phyloP scores from a whole-genome alignment of 2,888 invertebrate species.

The Agrochola macilenta region DNA sequence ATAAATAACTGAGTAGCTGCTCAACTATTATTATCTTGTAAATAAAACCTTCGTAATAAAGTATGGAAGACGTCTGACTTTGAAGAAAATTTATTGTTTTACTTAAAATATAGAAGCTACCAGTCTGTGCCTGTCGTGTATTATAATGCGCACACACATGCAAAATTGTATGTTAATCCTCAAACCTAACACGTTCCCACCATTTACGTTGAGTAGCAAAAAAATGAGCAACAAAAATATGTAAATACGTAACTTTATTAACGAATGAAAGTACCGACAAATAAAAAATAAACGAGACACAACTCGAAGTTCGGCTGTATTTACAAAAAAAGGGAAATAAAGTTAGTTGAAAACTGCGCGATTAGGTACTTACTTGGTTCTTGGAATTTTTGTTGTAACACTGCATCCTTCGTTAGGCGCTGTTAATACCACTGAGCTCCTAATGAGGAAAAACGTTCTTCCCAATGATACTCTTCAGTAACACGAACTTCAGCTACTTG shows the following conservation, averaged over 20 bases:
- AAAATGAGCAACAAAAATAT: slow-evolving; percentile 56
- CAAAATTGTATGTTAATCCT: slow-evolving; percentile 44
- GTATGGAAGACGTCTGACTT: not conserved
- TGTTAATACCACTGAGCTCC: slow-evolving; percentile 74
- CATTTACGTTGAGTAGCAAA: slow-evolving; percentile 41
- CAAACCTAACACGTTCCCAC: slow-evolving; percentile 46
- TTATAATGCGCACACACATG: slow-evolving; percentile 38
- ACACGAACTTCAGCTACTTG: slow-evolving; percentile 75
- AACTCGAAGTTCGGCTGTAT: slow-evolving; percentile 46
- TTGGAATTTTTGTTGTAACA: slow-evolving; percentile 64
- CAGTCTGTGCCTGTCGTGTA: slow-evolving; percentile 21
- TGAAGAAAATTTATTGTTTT: slow-evolving; percentile 40
- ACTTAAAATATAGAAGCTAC: slow-evolving; percentile 48
- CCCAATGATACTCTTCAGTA: slow-evolving; percentile 73
- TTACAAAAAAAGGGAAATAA: slow-evolving; percentile 35
- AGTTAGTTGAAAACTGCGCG: slow-evolving; percentile 60
- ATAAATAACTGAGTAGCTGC: slow-evolving; percentile 8
- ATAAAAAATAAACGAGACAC: slow-evolving; percentile 55
- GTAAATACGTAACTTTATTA: slow-evolving; percentile 53
- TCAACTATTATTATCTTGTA: not conserved
- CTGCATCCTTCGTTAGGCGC: slow-evolving; percentile 76
- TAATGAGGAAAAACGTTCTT: slow-evolving; percentile 84
- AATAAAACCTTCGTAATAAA: slow-evolving; percentile 5
- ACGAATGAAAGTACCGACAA: slow-evolving; percentile 51
- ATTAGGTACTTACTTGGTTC: slow-evolving; percentile 54